Conservation (phyloP, 2,888 invertebrate genomes). For the Arrhopalites spinosus region DNA sequence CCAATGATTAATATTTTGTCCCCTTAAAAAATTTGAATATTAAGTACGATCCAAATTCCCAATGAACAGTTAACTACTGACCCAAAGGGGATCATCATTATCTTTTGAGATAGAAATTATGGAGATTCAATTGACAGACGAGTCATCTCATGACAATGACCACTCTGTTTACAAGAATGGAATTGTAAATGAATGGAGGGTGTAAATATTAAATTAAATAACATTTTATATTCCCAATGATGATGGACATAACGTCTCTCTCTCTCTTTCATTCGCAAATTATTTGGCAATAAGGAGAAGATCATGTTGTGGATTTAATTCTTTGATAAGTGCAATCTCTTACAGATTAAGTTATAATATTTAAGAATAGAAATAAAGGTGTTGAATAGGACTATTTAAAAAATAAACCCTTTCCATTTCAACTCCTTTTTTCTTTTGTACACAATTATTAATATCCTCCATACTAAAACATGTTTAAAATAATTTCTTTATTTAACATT, state of each 20-base stretch:
- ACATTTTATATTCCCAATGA: neutral
- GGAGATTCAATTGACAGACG: too few relatives aligned
- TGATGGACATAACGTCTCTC: neutral
- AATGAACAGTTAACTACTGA: neutral
- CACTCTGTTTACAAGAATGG: neutral
- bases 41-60: too few relatives aligned
- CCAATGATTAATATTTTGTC: too few relatives aligned
- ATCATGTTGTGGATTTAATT: neutral
- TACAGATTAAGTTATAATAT: neutral
- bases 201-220: slow-evolving; percentile 27
- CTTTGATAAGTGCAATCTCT: slow-evolving; percentile 8
- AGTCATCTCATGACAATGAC: too few relatives aligned
- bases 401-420: slow-evolving; percentile 3
- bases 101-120: too few relatives aligned
- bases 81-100: neutral
- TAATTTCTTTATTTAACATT: too few relatives aligned
- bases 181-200: slow-evolving; percentile 16
- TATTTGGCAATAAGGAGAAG: too few relatives aligned
- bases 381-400: slow-evolving; percentile 23
- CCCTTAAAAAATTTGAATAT: too few relatives aligned
- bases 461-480: too few relatives aligned
- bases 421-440: neutral
- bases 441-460: too few relatives aligned
- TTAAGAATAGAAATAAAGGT: too few relatives aligned
- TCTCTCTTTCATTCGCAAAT: too few relatives aligned